These are phyloP conservation scores for Neosalanx taihuensis DNA, from an alignment of 2,797 vertebrate species.

Conservation along the genomic window DNA sequence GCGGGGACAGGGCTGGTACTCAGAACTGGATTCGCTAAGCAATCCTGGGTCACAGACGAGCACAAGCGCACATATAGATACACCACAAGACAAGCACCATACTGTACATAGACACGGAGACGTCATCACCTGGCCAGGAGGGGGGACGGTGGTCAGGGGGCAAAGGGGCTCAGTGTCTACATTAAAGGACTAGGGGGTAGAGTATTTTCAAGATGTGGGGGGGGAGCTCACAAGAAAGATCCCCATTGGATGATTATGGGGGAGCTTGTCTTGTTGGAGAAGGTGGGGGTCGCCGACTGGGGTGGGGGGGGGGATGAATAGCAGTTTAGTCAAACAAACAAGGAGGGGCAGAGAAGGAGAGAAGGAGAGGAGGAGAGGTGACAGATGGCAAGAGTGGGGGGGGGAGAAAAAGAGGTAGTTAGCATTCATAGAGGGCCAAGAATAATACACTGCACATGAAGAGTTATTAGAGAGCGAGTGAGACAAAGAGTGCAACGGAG, in stretches of 20 bases:
- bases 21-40: constrained; percentile 62
- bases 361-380: constrained; percentile 19
- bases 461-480: background rate
- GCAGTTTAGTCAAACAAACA: background rate
- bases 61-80: constrained; percentile 69
- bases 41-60: constrained; percentile 67
- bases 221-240: constrained; percentile 7
- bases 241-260: constrained; percentile 56
- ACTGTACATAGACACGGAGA: constrained; percentile 74
- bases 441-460: background rate
- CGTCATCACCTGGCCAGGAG: constrained; percentile 65
- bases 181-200: constrained; percentile 53
- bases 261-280: constrained; percentile 77
- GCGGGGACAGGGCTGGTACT: constrained; percentile 45
- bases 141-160: constrained; percentile 34
- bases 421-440: background rate
- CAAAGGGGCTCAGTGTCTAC: constrained; percentile 57
- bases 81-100: constrained; percentile 76
- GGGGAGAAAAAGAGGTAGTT: background rate
- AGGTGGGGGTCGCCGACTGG: constrained; percentile 74
- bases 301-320: background rate
- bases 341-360: constrained; percentile 13
- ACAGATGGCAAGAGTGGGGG: constrained; percentile 14
- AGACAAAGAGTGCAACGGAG: background rate
- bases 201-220: constrained; percentile 50